phyloP scores from a whole-genome alignment of 1,140 invertebrate genomes.

The Zaprionus lachaisei region DNA sequence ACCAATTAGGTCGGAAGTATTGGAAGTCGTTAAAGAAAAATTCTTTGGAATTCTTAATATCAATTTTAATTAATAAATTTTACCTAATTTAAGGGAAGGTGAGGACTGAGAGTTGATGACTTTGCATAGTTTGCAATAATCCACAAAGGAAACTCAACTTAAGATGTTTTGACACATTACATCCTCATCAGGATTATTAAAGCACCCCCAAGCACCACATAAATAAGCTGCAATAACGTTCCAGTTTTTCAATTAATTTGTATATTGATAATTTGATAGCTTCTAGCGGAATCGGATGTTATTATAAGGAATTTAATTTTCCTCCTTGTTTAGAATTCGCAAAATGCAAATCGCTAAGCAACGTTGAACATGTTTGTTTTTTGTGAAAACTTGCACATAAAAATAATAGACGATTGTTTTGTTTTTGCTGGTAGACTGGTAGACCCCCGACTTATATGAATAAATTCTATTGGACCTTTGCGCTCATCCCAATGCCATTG shows the following conservation, averaged over 20 bases:
- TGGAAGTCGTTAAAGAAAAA: too few relatives aligned
- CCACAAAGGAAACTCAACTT: too few relatives aligned
- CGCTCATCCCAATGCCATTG: not conserved
- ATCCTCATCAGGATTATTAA: too few relatives aligned
- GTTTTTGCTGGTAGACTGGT: not conserved
- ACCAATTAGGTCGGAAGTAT: too few relatives aligned
- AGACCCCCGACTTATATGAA: not conserved
- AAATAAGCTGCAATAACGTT: not conserved
- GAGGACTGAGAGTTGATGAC: too few relatives aligned
- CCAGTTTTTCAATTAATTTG: not conserved
- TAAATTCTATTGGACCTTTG: not conserved
- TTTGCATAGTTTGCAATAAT: too few relatives aligned
- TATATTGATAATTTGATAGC: not conserved
- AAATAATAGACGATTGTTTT: not conserved
- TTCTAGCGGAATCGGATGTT: not conserved
- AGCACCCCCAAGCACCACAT: not conserved
- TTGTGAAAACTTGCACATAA: not conserved
- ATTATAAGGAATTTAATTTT: not conserved
- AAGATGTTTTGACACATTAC: too few relatives aligned
- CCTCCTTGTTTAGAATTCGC: not conserved
- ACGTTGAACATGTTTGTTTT: not conserved
- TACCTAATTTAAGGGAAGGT: too few relatives aligned
- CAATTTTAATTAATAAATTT: too few relatives aligned
- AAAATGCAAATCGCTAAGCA: not conserved
- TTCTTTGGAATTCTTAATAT: too few relatives aligned